Conservation (phyloP, 2,888 invertebrate genomes). For the Pammene fasciana region DNA sequence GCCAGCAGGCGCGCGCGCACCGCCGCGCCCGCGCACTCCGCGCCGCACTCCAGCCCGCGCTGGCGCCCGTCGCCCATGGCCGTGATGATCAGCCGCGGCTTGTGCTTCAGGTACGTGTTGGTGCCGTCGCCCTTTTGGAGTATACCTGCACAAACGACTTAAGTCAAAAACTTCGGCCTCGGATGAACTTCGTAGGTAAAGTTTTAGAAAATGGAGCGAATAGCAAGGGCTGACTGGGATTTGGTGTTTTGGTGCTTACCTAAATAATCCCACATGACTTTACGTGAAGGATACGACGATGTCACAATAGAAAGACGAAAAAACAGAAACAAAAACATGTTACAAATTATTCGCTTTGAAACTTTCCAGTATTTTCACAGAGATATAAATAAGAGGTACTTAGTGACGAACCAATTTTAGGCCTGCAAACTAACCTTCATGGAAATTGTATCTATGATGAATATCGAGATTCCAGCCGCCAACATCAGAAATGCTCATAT, state of each 20-base stretch:
- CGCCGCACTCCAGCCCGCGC: conserved; percentile 90
- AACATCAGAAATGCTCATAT: conserved; percentile 98
- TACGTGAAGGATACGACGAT: too few species aligned
- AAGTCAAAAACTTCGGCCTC: too few species aligned
- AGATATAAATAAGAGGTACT: too few species aligned
- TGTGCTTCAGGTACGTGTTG: conserved; percentile 96
- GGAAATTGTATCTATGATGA: conserved; percentile 98
- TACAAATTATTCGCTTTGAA: too few species aligned
- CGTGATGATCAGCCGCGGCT: conserved; percentile 94
- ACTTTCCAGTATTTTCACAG: too few species aligned
- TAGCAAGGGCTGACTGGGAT: too few species aligned
- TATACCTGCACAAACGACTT: conserved; percentile 85
- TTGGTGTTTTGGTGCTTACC: too few species aligned
- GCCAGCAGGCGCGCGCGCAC: conserved; percentile 92
- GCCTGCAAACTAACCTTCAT: conserved; percentile 87
- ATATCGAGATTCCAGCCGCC: conserved; percentile 99
- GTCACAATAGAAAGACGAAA: too few species aligned
- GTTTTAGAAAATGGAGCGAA: too few species aligned
- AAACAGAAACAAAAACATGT: too few species aligned
- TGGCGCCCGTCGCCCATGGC: conserved; percentile 96
- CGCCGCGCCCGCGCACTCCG: conserved; percentile 91
- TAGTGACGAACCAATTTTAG: not conserved
- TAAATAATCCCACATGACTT: too few species aligned
- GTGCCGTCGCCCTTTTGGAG: conserved; percentile 99
- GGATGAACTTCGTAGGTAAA: too few species aligned